phyloP scores from a whole-genome alignment of 2,113 vertebrate species.

The Bubo bubo region DNA sequence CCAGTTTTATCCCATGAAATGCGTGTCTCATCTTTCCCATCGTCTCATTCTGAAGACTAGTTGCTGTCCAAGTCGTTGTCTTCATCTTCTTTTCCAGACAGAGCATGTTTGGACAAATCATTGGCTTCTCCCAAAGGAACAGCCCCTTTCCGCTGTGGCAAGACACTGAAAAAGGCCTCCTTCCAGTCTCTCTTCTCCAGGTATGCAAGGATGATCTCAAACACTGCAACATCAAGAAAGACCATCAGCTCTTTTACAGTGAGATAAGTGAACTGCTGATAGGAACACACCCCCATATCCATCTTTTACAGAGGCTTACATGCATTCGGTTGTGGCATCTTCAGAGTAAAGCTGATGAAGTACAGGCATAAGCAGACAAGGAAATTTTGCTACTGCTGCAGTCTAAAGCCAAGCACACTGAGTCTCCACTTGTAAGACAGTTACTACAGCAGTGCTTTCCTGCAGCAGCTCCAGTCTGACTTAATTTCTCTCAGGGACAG shows the following conservation, averaged over 20 bases:
- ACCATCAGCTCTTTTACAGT: not conserved
- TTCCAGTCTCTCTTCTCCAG: conserved; percentile 91
- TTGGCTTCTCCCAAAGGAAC: conserved; percentile 75
- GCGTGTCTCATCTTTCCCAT: not conserved
- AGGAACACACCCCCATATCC: not conserved
- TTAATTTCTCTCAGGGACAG: not conserved
- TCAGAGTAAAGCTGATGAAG: not conserved
- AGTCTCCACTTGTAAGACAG: not conserved
- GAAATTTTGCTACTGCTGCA: not conserved
- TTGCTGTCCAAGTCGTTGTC: conserved; percentile 28
- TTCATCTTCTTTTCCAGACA: not conserved
- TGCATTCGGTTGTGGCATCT: not conserved
- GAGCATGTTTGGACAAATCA: not conserved
- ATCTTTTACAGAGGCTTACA: not conserved
- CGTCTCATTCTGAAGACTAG: conserved; percentile 13
- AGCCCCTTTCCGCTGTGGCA: conserved; percentile 93
- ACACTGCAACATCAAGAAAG: conserved; percentile 81
- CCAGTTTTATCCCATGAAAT: not conserved
- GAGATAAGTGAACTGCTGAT: not conserved
- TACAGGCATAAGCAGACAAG: not conserved
- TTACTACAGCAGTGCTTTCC: not conserved
- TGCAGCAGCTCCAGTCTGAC: not conserved
- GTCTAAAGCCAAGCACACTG: not conserved
- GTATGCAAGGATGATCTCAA: conserved; percentile 94
- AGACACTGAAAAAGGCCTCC: conserved; percentile 91